Percentiles rank a stretch among this genome's conserved stretches.
These are phyloP conservation scores for Nycticryphes semicollaris DNA, from an alignment of 2,113 vertebrate genomes.

Conservation along the genomic window DNA sequence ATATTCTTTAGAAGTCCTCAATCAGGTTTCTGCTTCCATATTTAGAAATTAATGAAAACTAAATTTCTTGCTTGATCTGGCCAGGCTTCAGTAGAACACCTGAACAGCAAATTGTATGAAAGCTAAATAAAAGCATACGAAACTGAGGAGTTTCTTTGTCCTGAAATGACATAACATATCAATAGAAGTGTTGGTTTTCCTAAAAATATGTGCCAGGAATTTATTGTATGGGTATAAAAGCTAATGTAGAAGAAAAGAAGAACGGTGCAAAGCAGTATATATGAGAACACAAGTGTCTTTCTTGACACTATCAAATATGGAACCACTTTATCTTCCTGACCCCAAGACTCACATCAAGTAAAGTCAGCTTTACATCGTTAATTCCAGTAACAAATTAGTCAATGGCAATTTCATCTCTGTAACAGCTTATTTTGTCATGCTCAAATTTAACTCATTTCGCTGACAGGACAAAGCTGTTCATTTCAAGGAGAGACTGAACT, in stretches of 20 bases:
- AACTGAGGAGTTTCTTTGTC: neutral
- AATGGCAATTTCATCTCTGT: conserved; percentile 16
- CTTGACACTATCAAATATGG: neutral
- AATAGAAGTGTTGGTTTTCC: neutral
- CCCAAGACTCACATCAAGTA: neutral
- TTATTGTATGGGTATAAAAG: neutral
- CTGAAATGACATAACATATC: neutral
- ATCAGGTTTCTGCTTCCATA: neutral
- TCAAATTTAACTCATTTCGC: neutral
- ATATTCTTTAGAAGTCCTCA: neutral
- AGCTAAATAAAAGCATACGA: neutral
- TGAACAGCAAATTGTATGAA: neutral
- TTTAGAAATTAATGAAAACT: neutral
- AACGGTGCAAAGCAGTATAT: neutral
- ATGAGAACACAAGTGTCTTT: neutral
- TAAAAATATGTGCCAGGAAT: neutral
- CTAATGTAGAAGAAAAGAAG: neutral
- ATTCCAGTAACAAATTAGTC: conserved; percentile 41
- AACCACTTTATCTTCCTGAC: conserved; percentile 15
- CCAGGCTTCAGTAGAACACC: neutral
- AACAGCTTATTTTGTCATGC: neutral
- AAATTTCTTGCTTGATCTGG: neutral
- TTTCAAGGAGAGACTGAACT: neutral
- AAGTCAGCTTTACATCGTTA: neutral
- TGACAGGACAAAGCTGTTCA: neutral